phyloP scores from a whole-genome alignment of 2,797 vertebrate genomes.

The Monodelphis domestica region DNA sequence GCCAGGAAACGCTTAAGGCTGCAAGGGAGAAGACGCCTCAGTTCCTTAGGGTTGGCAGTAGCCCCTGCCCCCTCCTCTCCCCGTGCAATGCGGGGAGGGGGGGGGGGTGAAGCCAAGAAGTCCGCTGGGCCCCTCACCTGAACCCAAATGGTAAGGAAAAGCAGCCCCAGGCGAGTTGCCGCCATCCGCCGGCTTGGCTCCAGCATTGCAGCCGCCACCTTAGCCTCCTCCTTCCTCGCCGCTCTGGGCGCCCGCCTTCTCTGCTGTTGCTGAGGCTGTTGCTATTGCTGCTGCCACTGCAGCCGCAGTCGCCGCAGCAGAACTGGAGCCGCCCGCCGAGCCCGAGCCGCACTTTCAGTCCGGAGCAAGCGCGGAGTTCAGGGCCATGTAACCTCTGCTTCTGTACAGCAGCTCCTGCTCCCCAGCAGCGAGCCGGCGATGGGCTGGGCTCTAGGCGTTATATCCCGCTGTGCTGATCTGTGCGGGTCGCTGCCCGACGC shows the following conservation, averaged over 20 bases:
- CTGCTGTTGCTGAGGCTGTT: neutral
- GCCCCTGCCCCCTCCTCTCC: neutral
- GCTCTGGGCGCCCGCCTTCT: neutral
- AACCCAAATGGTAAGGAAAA: slow-evolving; percentile 72
- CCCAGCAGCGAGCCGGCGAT: neutral
- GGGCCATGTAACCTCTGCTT: neutral
- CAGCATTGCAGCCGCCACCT: neutral
- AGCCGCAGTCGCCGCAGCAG: neutral
- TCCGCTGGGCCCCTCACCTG: slow-evolving; percentile 65
- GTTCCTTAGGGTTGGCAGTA: neutral
- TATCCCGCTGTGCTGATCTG: neutral
- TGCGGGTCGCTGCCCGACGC: neutral
- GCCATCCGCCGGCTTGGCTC: slow-evolving; percentile 18
- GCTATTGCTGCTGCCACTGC: neutral
- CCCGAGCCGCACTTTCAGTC: neutral
- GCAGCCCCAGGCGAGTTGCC: slow-evolving; percentile 64
- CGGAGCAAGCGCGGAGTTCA: neutral
- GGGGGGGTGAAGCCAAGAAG: neutral
- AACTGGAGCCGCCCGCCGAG: neutral
- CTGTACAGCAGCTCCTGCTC: neutral
- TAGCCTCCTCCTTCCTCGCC: neutral
- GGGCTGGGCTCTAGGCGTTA: neutral
- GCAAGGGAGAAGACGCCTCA: neutral
- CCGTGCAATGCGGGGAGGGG: neutral
- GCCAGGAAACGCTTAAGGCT: neutral